Percentiles rank a stretch among this genome's conserved stretches.
These are phyloP conservation scores for Andrena bicolor DNA, from an alignment of 2,888 invertebrate genomes.

Conservation along the genomic window DNA sequence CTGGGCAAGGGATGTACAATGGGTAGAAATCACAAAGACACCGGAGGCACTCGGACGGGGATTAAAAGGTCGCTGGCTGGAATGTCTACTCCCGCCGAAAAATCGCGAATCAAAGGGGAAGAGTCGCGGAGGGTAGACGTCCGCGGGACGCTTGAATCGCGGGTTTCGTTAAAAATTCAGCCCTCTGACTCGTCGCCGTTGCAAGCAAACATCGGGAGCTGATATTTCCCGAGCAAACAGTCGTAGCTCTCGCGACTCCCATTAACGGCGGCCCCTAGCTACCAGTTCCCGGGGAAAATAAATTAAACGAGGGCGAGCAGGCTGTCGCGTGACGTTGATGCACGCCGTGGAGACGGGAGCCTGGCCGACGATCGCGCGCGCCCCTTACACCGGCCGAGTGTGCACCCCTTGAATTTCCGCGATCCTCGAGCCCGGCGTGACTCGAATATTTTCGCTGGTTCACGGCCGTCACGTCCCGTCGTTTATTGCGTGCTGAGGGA, in stretches of 20 bases:
- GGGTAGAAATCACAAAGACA: too few species aligned
- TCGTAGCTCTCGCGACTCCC: constrained; percentile 32
- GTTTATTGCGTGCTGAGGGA: constrained; percentile 28
- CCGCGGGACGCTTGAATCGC: not conserved
- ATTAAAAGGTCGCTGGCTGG: too few species aligned
- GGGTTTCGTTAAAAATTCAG: constrained; percentile 42
- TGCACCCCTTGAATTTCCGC: constrained; percentile 9
- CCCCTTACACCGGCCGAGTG: not conserved
- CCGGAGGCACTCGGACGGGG: too few species aligned
- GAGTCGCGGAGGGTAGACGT: too few species aligned
- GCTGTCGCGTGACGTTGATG: not conserved
- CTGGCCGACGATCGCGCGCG: not conserved
- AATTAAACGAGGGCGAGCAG: constrained; percentile 43
- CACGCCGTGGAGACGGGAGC: not conserved
- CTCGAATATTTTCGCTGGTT: constrained; percentile 28
- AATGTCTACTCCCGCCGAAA: not conserved
- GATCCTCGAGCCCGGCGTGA: constrained; percentile 5
- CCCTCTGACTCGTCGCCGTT: not conserved
- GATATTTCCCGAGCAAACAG: constrained; percentile 68
- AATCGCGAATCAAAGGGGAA: not conserved
- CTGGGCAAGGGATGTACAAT: too few species aligned
- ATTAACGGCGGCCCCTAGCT: constrained; percentile 24
- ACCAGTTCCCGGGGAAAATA: constrained; percentile 58
- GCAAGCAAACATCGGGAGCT: constrained; percentile 15
- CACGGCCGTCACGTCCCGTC: constrained; percentile 9